These are phyloP conservation scores for Montifringilla adamsi DNA, from an alignment of 2,113 vertebrate species.

Conservation along the genomic window DNA sequence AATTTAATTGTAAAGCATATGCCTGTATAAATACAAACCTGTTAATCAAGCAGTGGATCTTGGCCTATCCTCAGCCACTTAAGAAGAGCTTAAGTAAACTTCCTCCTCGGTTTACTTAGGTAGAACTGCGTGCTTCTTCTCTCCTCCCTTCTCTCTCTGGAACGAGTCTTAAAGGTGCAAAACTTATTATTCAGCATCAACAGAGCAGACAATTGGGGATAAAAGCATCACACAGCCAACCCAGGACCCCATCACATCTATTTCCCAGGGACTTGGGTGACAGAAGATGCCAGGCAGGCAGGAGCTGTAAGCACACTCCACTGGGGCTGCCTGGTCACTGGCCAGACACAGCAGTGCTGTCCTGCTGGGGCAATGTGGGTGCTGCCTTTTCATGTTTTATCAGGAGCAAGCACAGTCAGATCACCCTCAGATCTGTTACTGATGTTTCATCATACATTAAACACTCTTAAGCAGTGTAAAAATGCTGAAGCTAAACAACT, in stretches of 20 bases:
- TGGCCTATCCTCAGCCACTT: neutral
- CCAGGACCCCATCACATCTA: neutral
- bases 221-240: too few species aligned
- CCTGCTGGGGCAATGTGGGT: accelerated
- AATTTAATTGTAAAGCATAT: neutral
- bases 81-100: neutral
- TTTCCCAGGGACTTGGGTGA: neutral
- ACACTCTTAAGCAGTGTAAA: accelerated
- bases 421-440: neutral
- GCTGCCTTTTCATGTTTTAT: neutral
- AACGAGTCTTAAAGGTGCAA: too few species aligned
- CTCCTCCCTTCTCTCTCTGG: too few species aligned
- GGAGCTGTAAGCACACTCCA: neutral
- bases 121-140: neutral
- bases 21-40: accelerated
- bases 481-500: neutral
- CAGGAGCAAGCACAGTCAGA: neutral
- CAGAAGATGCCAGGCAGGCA: neutral
- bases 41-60: neutral
- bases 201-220: too few species aligned
- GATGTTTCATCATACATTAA: neutral
- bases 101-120: neutral
- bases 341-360: neutral
- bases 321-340: neutral
- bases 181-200: too few species aligned